These are phyloP conservation scores for Sebastes baramenuke DNA, from an alignment of 2,797 vertebrate genomes.

Conservation along the genomic window DNA sequence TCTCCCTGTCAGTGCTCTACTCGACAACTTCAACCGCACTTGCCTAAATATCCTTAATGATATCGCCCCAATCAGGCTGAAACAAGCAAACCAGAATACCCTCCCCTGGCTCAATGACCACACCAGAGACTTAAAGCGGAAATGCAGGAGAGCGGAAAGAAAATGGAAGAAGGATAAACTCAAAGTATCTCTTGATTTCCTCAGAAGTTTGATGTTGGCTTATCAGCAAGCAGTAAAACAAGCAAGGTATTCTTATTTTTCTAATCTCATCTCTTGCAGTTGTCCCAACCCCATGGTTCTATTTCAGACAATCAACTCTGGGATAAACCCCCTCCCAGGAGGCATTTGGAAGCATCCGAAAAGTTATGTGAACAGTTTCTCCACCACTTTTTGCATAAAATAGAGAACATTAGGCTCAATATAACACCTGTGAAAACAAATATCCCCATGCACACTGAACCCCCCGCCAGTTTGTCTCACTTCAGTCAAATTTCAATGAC, in stretches of 20 bases:
- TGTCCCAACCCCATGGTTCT: background rate
- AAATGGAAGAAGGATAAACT: background rate
- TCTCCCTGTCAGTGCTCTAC: background rate
- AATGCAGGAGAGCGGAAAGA: background rate
- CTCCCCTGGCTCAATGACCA: background rate
- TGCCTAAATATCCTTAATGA: no score
- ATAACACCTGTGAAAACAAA: background rate
- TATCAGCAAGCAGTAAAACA: background rate
- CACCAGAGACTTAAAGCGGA: background rate
- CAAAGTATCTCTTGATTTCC: background rate
- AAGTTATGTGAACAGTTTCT: background rate
- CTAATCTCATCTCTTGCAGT: background rate
- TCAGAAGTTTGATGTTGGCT: background rate
- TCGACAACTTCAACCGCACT: no score
- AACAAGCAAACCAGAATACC: background rate
- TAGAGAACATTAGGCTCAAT: background rate
- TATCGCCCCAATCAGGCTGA: background rate
- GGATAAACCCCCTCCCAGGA: background rate
- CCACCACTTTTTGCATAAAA: background rate
- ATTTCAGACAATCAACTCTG: background rate
- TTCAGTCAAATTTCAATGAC: background rate
- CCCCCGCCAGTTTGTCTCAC: background rate
- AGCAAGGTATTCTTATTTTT: background rate
- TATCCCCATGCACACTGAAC: background rate
- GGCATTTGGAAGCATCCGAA: background rate